These are phyloP conservation scores for Calephelis perditalis DNA, from an alignment of 2,888 invertebrate species.

Conservation along the genomic window DNA sequence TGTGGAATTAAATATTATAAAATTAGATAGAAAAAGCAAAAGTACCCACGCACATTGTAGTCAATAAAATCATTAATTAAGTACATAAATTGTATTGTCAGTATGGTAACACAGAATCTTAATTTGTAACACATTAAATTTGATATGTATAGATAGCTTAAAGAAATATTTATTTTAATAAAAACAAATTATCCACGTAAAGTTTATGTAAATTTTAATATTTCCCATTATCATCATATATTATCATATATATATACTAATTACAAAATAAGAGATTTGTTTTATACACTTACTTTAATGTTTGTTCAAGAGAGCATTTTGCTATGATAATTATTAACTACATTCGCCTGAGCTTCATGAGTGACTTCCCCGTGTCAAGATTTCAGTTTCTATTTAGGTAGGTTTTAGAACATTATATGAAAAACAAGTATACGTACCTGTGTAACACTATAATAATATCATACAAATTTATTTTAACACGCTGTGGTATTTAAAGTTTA, in stretches of 20 bases:
- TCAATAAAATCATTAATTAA: conserved; percentile 33
- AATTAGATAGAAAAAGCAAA: conserved; percentile 47
- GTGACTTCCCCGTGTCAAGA: no score
- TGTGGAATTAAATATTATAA: conserved; percentile 36
- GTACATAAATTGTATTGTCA: conserved; percentile 17
- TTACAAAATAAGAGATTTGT: conserved; percentile 1
- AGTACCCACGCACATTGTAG: conserved; percentile 52
- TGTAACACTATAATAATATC: no score
- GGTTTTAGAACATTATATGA: no score
- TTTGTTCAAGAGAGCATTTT: no score
- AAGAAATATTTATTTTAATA: conserved; percentile 9
- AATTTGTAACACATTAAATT: neutral
- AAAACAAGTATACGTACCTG: no score
- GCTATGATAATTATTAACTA: no score
- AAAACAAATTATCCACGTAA: conserved; percentile 8
- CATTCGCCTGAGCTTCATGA: no score
- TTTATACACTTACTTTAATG: neutral
- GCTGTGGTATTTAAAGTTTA: no score
- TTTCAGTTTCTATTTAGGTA: no score
- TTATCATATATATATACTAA: neutral
- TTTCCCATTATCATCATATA: no score
- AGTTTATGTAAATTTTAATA: conserved; percentile 6
- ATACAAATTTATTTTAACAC: no score
- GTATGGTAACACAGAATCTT: neutral
- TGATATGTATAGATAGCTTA: conserved; percentile 2